Conservation (phyloP, 2,888 invertebrate genomes). For the Ennomos erosarius region DNA sequence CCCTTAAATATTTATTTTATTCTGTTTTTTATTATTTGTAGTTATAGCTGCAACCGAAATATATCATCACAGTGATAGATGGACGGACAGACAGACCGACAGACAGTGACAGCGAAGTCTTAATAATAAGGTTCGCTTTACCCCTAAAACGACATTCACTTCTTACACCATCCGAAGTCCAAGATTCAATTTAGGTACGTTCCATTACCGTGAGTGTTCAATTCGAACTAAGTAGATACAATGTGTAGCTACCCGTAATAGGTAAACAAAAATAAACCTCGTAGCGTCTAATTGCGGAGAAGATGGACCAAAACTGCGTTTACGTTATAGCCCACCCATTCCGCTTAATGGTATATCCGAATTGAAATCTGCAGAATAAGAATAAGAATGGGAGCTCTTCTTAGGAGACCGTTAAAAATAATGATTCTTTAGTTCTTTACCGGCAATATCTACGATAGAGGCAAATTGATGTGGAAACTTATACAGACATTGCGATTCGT, state of each 20-base stretch:
- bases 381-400: slow-evolving; percentile 19
- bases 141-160: no score
- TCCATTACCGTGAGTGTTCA: slow-evolving; percentile 50
- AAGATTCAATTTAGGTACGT: slow-evolving; percentile 47
- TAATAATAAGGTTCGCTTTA: no score
- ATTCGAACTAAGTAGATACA: slow-evolving; percentile 28
- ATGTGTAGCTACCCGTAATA: slow-evolving; percentile 15
- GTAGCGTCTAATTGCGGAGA: slow-evolving; percentile 45
- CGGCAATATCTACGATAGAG: no score
- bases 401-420: not conserved
- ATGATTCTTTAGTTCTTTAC: not conserved
- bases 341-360: slow-evolving; percentile 23
- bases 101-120: no score
- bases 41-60: no score
- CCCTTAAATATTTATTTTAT: no score
- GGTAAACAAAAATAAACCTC: slow-evolving; percentile 37
- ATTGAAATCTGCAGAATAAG: slow-evolving; percentile 27
- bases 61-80: no score
- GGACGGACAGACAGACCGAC: no score
- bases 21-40: no score
- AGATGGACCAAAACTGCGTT: slow-evolving; percentile 39
- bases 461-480: no score
- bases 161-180: slow-evolving; percentile 12
- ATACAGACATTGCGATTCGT: no score
- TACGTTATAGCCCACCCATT: slow-evolving; percentile 30